A percentile compares a stretch with the other conserved stretches of the same genome.
Conservation (phyloP, 2,888 invertebrate species). For the Leucania comma region DNA sequence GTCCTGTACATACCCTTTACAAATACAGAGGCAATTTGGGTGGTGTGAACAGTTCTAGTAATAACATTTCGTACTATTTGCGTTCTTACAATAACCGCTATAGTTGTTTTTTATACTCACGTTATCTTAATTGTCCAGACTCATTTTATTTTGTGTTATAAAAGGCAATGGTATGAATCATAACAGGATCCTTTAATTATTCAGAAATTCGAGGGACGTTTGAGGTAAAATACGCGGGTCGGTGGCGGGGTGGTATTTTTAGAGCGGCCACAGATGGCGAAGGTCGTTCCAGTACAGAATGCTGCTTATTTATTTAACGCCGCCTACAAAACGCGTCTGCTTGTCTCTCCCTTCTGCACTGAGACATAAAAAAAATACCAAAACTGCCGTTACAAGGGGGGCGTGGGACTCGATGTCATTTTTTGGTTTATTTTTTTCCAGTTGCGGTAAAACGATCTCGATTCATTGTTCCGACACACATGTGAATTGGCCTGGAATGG, state of each 20-base stretch:
- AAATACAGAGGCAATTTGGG: constrained; percentile 19
- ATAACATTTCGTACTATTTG: constrained; percentile 3
- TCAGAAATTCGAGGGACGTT: constrained; percentile 66
- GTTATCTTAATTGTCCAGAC: constrained; percentile 38
- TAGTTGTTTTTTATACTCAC: constrained; percentile 15
- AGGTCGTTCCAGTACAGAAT: constrained; percentile 82
- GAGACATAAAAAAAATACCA: constrained; percentile 66
- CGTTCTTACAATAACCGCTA: constrained; percentile 1
- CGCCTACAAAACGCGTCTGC: constrained; percentile 76
- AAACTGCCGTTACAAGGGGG: constrained; percentile 40
- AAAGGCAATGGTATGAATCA: constrained; percentile 59
- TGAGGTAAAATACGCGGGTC: constrained; percentile 67
- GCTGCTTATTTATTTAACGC: constrained; percentile 85
- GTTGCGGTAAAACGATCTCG: constrained; percentile 31
- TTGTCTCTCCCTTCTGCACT: constrained; percentile 70
- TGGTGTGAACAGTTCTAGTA: neutral
- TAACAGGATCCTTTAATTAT: constrained; percentile 70
- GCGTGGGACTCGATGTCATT: constrained; percentile 52
- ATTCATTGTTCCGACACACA: constrained; percentile 58
- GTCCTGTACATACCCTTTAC: neutral
- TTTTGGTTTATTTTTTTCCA: constrained; percentile 61
- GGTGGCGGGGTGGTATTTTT: constrained; percentile 79
- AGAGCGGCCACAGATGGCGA: constrained; percentile 84
- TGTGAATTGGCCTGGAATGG: constrained; percentile 55
- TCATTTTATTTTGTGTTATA: constrained; percentile 45